Evolutionary conservation across 1,140 invertebrate genomes (phyloP), one percentile per base, ranked within the genome.

Genomic region (Drosophila arizonae): DNA sequence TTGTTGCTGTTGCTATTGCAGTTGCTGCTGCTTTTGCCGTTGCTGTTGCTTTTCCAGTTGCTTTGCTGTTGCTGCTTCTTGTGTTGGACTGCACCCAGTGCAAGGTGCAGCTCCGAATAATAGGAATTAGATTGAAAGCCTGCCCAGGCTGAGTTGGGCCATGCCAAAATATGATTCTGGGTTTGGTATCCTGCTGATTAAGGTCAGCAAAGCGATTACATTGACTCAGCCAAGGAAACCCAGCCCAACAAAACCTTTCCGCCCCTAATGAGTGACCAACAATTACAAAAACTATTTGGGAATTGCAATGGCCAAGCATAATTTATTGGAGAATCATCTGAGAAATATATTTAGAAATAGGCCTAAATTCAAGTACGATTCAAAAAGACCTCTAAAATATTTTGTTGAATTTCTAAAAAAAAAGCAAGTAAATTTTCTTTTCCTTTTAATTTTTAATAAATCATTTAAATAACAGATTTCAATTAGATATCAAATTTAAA

Each of bases 91-190:
- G 21, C 56, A 56, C 71, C 67, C 15, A 36, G 43, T 63, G 58
- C 66, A 64, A 66, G 72, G 67, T 74, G 72, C 72, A 74, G 67
- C 64, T 64, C 36, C 28, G 63, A 64, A 70, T 74, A 52, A 74
- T 74, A 70, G 45, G 70, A 63, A 74, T 74, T 74, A 74, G 33
- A 70, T 74, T 74, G 67, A 70, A 74, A 74, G 72, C 72, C 15
- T 69, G 56, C 9, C 10, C 57, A 62, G n/a, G 51, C 50, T 6
- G 8, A 5, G 21, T 17, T 17, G 69, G 56, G 11, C 17, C 57
- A 62, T 5, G 50, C 51, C 46, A 6, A 30, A 71, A 39, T 43
- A 39, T 45, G 41, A 15, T 45, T 36, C 15, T 56, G 56, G 66
- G 57, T 39, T 70, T 55, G 60, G 6, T 58, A 58, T 52, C 58